phyloP scores from a whole-genome alignment of 2,113 vertebrate species.

The Oncorhynchus mykiss region DNA sequence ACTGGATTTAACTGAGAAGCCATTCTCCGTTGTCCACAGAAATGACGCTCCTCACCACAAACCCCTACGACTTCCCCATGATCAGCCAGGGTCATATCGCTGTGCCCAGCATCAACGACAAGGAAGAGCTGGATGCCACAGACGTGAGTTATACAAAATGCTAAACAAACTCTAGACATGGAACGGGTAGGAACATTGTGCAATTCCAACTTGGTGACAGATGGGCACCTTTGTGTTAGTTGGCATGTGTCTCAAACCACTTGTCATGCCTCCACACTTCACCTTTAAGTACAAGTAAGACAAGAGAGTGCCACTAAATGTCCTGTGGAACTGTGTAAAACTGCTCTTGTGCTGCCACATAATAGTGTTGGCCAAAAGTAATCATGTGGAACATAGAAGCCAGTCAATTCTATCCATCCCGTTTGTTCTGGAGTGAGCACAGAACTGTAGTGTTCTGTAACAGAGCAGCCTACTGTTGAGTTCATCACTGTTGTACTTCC shows the following conservation, averaged over 20 bases:
- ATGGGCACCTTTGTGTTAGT: background rate
- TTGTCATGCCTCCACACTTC: no score
- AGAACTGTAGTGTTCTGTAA: no score
- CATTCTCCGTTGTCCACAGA: conserved; percentile 42
- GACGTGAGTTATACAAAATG: conserved; percentile 71
- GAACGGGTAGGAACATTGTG: background rate
- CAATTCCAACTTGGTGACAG: background rate
- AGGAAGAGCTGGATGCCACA: conserved; percentile 83
- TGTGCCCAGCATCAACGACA: conserved; percentile 83
- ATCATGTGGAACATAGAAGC: no score
- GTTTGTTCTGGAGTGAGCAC: no score
- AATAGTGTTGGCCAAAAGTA: no score
- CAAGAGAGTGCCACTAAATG: no score
- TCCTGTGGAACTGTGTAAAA: no score
- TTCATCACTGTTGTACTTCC: background rate
- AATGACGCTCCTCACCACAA: conserved; percentile 76
- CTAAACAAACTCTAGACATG: background rate
- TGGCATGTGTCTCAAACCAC: background rate
- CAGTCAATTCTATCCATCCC: no score
- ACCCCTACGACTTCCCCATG: conserved; percentile 81
- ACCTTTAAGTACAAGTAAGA: no score
- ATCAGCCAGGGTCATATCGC: conserved; percentile 84
- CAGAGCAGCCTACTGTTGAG: background rate
- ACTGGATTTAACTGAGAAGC: background rate
- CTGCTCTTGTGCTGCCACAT: no score